phyloP scores from a whole-genome alignment of 1,140 invertebrate species.

The Trichoplusia ni region DNA sequence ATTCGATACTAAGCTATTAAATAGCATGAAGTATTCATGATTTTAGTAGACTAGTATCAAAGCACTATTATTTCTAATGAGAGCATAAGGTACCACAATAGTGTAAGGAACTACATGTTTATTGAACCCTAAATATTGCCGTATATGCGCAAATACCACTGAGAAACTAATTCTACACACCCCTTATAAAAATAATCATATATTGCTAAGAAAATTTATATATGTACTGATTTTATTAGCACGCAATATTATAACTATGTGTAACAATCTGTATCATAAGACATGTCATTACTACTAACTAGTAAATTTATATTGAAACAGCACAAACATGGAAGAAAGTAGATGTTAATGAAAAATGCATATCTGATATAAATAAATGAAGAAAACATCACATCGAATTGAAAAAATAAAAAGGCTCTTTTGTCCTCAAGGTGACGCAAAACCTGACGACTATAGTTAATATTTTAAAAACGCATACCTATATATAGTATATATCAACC shows the following conservation, averaged over 20 bases:
- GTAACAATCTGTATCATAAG: constrained; percentile 46
- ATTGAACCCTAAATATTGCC: neutral
- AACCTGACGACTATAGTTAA: too few species aligned
- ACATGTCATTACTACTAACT: constrained; percentile 29
- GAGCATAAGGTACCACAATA: neutral
- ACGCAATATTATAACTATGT: neutral
- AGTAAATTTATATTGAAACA: constrained; percentile 4
- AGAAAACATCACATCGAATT: constrained; percentile 3
- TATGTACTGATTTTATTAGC: constrained; percentile 9
- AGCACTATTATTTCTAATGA: neutral
- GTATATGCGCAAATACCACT: neutral
- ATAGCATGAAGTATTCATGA: too few species aligned
- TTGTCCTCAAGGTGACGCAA: constrained; percentile 2
- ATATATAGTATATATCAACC: too few species aligned
- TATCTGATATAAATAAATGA: neutral
- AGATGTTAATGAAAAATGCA: neutral
- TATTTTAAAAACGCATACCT: too few species aligned
- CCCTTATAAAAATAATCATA: constrained; percentile 3
- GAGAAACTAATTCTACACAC: constrained; percentile 11
- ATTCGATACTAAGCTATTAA: too few species aligned
- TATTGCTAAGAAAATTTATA: constrained; percentile 9
- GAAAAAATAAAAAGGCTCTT: constrained; percentile 12
- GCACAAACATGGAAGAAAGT: constrained; percentile 7
- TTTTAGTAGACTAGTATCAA: too few species aligned
- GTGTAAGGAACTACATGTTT: neutral